phyloP scores from a whole-genome alignment of 2,113 vertebrate species.

The Hyperopisus bebe region DNA sequence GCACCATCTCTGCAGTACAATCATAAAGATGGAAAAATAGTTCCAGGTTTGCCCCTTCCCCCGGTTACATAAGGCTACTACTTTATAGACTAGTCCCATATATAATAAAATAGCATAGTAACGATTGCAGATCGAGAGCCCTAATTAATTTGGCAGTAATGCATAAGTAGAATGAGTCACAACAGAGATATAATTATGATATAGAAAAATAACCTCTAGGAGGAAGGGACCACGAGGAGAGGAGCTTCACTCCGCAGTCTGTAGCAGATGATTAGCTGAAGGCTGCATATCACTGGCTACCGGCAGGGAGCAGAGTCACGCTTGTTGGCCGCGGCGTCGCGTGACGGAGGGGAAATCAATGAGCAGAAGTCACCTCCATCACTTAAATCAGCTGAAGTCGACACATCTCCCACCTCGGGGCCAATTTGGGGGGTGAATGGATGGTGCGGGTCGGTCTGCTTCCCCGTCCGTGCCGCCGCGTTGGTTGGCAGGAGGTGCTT shows the following conservation, averaged over 20 bases:
- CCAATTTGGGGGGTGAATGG: constrained; percentile 65
- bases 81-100: background rate
- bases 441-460: constrained; percentile 44
- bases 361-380: constrained; percentile 58
- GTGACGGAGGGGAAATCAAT: constrained; percentile 61
- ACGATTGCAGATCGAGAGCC: background rate
- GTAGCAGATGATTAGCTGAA: background rate
- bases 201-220: background rate
- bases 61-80: background rate
- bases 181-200: background rate
- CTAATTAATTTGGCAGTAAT: background rate
- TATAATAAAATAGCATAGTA: background rate
- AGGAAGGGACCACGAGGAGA: no score
- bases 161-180: background rate
- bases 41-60: background rate
- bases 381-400: constrained; percentile 58
- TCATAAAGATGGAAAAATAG: background rate
- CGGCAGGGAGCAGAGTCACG: constrained; percentile 23
- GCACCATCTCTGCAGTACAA: background rate
- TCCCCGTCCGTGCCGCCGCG: constrained; percentile 35
- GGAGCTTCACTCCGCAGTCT: background rate
- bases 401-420: constrained; percentile 51
- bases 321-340: background rate
- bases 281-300: constrained; percentile 26
- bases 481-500: constrained; percentile 42